Evolutionary conservation across 2,113 vertebrate species (phyloP).

Genomic region (Vidua macroura): DNA sequence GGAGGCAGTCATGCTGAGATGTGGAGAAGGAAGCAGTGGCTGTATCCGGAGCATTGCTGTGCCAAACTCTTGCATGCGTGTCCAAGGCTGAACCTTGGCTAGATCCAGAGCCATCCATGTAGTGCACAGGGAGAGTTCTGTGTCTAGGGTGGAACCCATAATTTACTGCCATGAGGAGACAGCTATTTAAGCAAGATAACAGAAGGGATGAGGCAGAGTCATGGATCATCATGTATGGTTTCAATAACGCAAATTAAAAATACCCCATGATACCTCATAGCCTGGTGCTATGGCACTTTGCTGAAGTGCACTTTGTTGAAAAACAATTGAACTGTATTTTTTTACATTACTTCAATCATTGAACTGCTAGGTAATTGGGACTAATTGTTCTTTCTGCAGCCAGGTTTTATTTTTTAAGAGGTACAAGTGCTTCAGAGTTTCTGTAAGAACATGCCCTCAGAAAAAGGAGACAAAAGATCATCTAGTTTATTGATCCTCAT

Average conservation of each 20-base stretch:
- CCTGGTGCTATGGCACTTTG: neutral
- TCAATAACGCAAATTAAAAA: neutral
- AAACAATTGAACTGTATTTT: neutral
- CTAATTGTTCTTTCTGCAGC: neutral
- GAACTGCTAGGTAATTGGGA: neutral
- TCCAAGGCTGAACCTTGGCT: neutral
- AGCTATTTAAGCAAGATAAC: neutral
- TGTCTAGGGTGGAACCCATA: neutral
- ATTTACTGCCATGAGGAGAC: accelerated
- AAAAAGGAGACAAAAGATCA: neutral
- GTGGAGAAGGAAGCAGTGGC: neutral
- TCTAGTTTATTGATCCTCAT: neutral
- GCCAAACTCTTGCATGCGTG: neutral
- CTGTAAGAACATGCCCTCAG: neutral
- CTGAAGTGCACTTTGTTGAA: neutral
- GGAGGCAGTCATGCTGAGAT: constrained; percentile 27
- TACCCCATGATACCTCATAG: neutral
- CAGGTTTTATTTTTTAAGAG: constrained; percentile 20
- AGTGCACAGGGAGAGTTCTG: neutral
- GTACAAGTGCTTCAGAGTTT: neutral
- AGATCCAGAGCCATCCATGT: neutral
- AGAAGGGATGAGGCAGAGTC: neutral
- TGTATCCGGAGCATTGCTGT: neutral
- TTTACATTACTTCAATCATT: neutral
- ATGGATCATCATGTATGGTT: neutral